These are phyloP conservation scores for Armadillidium nasatum DNA, from an alignment of 1,140 invertebrate genomes.

Conservation along the genomic window DNA sequence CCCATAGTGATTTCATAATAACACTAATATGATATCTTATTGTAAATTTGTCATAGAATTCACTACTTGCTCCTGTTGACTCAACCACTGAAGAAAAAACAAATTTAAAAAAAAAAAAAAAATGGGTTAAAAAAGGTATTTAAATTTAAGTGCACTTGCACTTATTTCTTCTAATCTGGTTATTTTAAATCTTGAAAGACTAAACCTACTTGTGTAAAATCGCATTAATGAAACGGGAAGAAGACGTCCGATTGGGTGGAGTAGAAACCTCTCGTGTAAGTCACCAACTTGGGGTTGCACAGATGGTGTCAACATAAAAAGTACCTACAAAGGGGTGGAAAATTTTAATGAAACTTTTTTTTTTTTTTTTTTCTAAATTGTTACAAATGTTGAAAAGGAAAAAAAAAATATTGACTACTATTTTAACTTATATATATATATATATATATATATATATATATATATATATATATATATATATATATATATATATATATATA, in stretches of 20 bases:
- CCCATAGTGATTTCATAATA: slow-evolving; percentile 72
- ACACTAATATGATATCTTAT: slow-evolving; percentile 96
- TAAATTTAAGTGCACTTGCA: too few species aligned
- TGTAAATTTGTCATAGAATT: slow-evolving; percentile 99
- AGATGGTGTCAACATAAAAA: slow-evolving; percentile 17
- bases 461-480: too few species aligned
- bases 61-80: slow-evolving; percentile 90
- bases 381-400: too few species aligned
- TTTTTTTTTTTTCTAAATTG: too few species aligned
- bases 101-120: not conserved
- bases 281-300: not conserved
- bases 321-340: not conserved
- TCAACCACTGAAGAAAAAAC: slow-evolving; percentile 72
- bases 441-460: too few species aligned
- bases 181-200: too few species aligned
- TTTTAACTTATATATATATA: too few species aligned
- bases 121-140: too few species aligned
- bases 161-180: too few species aligned
- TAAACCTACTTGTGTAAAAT: slow-evolving; percentile 27
- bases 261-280: slow-evolving; percentile 25
- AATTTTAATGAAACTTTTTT: too few species aligned
- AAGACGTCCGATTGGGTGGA: slow-evolving; percentile 20
- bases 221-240: slow-evolving; percentile 26
- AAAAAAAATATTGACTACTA: too few species aligned
- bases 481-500: too few species aligned